Evolutionary conservation across 2,113 vertebrate genomes (phyloP).

Genomic region (Phylloscopus trochiloides): DNA sequence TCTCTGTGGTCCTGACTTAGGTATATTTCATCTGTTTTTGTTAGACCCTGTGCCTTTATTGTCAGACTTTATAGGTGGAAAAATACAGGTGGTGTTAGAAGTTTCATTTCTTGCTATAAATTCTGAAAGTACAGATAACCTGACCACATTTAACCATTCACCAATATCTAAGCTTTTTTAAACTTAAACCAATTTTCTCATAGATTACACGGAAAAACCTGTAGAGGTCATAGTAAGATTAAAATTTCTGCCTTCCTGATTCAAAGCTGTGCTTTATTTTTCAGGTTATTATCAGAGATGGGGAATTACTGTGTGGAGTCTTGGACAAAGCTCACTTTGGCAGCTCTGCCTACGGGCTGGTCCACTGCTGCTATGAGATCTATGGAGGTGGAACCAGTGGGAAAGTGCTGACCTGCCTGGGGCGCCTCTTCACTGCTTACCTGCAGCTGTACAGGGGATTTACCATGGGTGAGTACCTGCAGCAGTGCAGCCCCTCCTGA

Average conservation of each 20-base stretch:
- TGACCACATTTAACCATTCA: neutral
- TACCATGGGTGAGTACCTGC: slow-evolving; percentile 83
- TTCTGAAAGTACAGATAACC: neutral
- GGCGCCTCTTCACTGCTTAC: slow-evolving; percentile 94
- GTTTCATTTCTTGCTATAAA: neutral
- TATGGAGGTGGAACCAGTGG: slow-evolving; percentile 92
- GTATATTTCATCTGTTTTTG: neutral
- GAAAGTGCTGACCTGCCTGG: slow-evolving; percentile 89
- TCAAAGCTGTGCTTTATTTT: neutral
- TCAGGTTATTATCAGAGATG: slow-evolving; percentile 89
- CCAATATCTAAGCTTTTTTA: neutral
- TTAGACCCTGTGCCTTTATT: neutral
- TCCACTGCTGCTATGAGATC: slow-evolving; percentile 95
- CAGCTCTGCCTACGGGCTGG: slow-evolving; percentile 92
- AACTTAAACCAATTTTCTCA: neutral
- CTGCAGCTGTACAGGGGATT: slow-evolving; percentile 96
- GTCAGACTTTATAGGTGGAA: neutral
- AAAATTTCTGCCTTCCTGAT: neutral
- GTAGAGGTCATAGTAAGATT: neutral
- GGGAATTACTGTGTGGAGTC: slow-evolving; percentile 90
- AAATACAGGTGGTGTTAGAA: neutral
- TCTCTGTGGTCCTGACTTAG: neutral
- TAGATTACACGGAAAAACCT: neutral
- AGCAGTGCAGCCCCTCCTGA: neutral
- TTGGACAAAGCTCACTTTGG: slow-evolving; percentile 98